phyloP scores from a whole-genome alignment of 2,797 vertebrate species.

The Anguilla marmorata region DNA sequence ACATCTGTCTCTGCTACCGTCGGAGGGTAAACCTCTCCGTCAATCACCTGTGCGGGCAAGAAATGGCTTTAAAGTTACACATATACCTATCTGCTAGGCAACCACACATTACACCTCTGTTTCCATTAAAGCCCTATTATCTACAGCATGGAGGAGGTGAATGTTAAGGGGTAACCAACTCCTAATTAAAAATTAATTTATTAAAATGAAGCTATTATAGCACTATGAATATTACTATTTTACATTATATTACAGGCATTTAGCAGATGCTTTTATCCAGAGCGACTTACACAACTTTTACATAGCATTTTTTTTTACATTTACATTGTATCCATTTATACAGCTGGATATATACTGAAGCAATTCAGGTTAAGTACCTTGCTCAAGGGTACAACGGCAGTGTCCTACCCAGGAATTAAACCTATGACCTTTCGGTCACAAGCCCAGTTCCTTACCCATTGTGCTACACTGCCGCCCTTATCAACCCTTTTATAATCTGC shows the following conservation, averaged over 20 bases:
- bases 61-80: not conserved
- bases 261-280: too few relatives aligned
- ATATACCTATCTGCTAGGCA: not conserved
- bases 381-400: too few relatives aligned
- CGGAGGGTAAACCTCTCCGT: constrained; percentile 86
- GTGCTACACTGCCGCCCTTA: too few relatives aligned
- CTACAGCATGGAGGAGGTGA: not conserved
- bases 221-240: not conserved
- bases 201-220: not conserved
- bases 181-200: not conserved
- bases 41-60: constrained; percentile 69
- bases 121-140: not conserved
- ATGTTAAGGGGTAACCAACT: not conserved
- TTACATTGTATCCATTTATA: too few relatives aligned
- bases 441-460: too few relatives aligned
- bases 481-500: not conserved
- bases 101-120: not conserved
- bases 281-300: too few relatives aligned
- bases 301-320: too few relatives aligned
- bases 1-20: constrained; percentile 68
- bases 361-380: too few relatives aligned
- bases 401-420: too few relatives aligned
- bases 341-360: too few relatives aligned
- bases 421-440: too few relatives aligned
- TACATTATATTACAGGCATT: too few relatives aligned